Base-by-base conservation (phyloP, 2,888 invertebrate genomes). In the Alviniconcha strummeri region DNA sequence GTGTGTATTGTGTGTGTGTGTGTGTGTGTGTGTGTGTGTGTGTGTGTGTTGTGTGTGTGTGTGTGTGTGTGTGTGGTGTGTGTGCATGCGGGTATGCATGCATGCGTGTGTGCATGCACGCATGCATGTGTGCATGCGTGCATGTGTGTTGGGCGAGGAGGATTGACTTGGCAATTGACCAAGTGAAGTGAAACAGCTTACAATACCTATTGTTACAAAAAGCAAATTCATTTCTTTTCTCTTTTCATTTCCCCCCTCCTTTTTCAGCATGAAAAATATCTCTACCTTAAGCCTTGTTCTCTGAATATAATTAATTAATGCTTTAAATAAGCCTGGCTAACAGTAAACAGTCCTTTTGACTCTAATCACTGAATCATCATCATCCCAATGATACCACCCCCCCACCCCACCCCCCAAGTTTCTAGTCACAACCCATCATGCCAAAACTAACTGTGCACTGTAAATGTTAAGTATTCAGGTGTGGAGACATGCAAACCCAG, bases 101-200 rank as follows among this genome's bases (percentile, higher is more conserved):
- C 9, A 67, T 81, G 72, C 11, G 8, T 55, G 36, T 19, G 72
- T 71, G 54, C 15, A 5, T 71, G 56, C 15, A 55, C 72, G n/a
- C 55, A n/a, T 74, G 74, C 55, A 13, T 74, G 74, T 74, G 74
- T 74, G 74, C 55, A 13, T 74, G 74, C 36, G 74, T 74, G 36
- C 17, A 17, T 69, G 69, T 5, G 69, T 69, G n/a, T 64, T 64
- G 64, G 9, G 64, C 15, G 36, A 36, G 36, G 36, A 3, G 36
- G 36, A 3, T 36, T 36, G 36, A 36, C 36, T 36, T 36, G 36
- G 36, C 36, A 36, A 36, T 36, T 36, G 36, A 36, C 36, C 36
- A 36, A 36, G 36, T 36, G 36, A 36, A 36, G 36, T 36, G 36
- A 36, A 36, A 36, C 36, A 36, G 36, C 36, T 36, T 36, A 36